Evolutionary conservation across 2,888 invertebrate species (phyloP).

Genomic region (Uloborus plumipes): DNA sequence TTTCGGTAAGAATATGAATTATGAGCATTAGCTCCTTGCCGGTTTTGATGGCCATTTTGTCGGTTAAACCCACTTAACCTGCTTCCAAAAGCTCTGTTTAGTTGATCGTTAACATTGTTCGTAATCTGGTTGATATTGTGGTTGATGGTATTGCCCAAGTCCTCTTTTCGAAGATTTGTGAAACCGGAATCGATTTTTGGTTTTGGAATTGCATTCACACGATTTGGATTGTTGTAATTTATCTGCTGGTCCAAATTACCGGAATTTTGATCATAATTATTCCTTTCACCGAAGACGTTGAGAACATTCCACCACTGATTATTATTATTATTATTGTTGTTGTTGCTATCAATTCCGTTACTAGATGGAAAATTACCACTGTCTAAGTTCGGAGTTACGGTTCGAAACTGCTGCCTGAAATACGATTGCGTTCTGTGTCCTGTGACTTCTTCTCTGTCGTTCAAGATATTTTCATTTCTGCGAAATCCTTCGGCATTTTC

Average conservation of each 20-base stretch:
- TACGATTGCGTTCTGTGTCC: constrained; percentile 56
- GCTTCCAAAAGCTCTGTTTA: constrained; percentile 41
- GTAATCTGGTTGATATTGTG: constrained; percentile 30
- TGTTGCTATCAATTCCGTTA: constrained; percentile 14
- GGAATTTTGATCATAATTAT: constrained; percentile 11
- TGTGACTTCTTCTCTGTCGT: constrained; percentile 34
- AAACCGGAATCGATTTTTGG: not conserved
- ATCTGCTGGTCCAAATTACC: constrained; percentile 15
- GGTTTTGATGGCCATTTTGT: constrained; percentile 16
- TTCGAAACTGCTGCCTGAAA: constrained; percentile 42
- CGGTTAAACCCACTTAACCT: constrained; percentile 26
- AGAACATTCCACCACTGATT: constrained; percentile 56
- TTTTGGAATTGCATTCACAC: too few species aligned
- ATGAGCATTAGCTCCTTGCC: not conserved
- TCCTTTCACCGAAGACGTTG: constrained; percentile 29
- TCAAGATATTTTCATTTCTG: constrained; percentile 43
- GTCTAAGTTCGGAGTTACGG: constrained; percentile 44
- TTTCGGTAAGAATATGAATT: not conserved
- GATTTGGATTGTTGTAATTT: constrained; percentile 6
- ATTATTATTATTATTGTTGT: constrained; percentile 33
- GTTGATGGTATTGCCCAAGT: not conserved
- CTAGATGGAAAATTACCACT: constrained; percentile 10
- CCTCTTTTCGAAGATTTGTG: too few species aligned
- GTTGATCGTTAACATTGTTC: constrained; percentile 37
- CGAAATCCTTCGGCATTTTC: constrained; percentile 47